Conservation (phyloP, 2,888 invertebrate genomes). For the Caenorhabditis virilis region DNA sequence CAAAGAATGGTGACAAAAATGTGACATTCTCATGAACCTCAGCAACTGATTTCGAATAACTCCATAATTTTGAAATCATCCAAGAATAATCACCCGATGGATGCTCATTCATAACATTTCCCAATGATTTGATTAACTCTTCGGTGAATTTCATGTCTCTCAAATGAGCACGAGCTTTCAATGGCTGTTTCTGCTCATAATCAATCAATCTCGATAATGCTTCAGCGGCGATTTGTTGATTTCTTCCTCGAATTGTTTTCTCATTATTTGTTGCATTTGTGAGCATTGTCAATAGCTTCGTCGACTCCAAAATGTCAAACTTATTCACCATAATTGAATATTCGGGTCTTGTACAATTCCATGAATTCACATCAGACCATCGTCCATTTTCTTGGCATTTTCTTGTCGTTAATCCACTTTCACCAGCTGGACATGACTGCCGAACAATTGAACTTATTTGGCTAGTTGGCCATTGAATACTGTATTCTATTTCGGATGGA, state of each 20-base stretch:
- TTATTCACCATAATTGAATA: conserved; percentile 50
- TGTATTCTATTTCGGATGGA: conserved; percentile 60
- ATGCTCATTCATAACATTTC: conserved; percentile 44
- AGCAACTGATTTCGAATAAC: conserved; percentile 48
- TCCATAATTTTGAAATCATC: conserved; percentile 40
- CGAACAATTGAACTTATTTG: conserved; percentile 40
- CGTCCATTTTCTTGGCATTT: conserved; percentile 47
- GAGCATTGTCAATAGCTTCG: conserved; percentile 38
- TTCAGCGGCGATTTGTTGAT: conserved; percentile 48
- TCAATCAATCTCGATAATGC: conserved; percentile 43
- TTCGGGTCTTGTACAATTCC: conserved; percentile 60
- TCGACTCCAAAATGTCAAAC: conserved; percentile 46
- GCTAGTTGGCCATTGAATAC: conserved; percentile 64
- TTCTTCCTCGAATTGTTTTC: conserved; percentile 38
- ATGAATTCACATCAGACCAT: conserved; percentile 56
- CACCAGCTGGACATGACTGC: conserved; percentile 52
- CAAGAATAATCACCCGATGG: conserved; percentile 45
- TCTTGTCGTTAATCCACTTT: conserved; percentile 59
- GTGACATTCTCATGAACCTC: conserved; percentile 37
- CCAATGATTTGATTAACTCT: conserved; percentile 29
- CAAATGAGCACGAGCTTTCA: conserved; percentile 32
- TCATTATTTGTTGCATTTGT: conserved; percentile 48
- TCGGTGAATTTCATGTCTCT: conserved; percentile 44
- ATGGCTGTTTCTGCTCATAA: conserved; percentile 19
- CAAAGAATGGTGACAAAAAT: conserved; percentile 46